A percentile compares a stretch with the other conserved stretches of the same genome.
Conservation (phyloP, 2,113 vertebrate genomes). For the Lagopus leucura region DNA sequence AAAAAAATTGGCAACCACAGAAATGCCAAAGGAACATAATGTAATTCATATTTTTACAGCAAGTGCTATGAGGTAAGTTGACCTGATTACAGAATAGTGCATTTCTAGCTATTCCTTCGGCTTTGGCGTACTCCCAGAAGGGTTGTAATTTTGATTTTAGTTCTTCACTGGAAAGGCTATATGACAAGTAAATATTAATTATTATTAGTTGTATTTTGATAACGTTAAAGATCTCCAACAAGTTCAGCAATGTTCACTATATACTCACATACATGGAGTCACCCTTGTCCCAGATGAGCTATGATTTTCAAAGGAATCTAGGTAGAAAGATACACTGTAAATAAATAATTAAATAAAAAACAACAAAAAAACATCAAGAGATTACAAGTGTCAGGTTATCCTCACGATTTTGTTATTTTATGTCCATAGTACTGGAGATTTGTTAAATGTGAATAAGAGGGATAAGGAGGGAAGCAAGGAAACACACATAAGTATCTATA, state of each 20-base stretch:
- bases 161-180: background rate
- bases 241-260: background rate
- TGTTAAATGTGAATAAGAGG: background rate
- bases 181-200: background rate
- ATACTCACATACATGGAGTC: background rate
- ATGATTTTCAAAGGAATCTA: background rate
- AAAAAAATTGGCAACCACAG: background rate
- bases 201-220: background rate
- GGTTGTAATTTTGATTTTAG: background rate
- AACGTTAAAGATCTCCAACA: background rate
- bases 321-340: background rate
- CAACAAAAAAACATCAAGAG: background rate
- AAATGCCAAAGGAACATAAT: background rate
- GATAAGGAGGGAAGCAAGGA: background rate
- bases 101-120: background rate
- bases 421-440: background rate
- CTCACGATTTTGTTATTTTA: background rate
- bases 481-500: background rate
- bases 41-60: constrained; percentile 10
- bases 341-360: background rate
- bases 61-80: background rate
- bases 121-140: background rate
- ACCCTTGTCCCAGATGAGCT: background rate
- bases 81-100: background rate
- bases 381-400: background rate